phyloP scores from a whole-genome alignment of 2,797 vertebrate genomes.

The Dallia pectoralis region DNA sequence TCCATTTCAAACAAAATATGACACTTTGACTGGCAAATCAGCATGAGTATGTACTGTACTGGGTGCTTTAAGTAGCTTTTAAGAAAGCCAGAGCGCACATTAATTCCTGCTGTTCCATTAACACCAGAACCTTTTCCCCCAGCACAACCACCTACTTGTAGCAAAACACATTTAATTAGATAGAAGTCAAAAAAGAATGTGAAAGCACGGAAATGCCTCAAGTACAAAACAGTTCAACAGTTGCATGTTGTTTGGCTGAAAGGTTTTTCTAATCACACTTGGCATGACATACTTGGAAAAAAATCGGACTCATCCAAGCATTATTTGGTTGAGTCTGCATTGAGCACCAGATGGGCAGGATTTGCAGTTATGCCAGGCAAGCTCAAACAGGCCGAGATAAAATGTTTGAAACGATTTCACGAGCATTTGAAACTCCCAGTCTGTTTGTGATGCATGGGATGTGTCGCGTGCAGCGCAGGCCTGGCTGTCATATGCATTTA shows the following conservation, averaged over 20 bases:
- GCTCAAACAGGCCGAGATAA: background rate
- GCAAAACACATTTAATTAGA: slow-evolving; percentile 19
- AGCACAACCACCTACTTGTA: slow-evolving; percentile 15
- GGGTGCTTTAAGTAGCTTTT: slow-evolving; percentile 47
- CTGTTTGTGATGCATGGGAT: slow-evolving; percentile 1
- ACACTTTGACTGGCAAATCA: background rate
- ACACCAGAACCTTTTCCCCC: background rate
- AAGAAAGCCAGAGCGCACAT: slow-evolving; percentile 42
- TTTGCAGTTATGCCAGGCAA: background rate
- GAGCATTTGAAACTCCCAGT: background rate
- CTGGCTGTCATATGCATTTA: background rate
- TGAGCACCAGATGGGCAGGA: background rate
- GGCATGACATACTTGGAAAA: background rate
- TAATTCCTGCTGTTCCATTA: slow-evolving; percentile 1
- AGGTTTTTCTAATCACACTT: background rate
- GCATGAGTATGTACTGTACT: slow-evolving; percentile 2
- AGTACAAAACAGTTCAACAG: slow-evolving; percentile 11
- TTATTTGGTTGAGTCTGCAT: background rate
- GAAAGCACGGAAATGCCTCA: slow-evolving; percentile 10
- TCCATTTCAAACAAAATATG: background rate
- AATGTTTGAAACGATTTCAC: background rate
- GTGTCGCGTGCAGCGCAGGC: too few species aligned
- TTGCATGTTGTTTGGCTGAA: slow-evolving; percentile 2
- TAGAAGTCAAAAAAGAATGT: slow-evolving; percentile 3
- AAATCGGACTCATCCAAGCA: background rate